Percentiles rank a stretch among this genome's conserved stretches.
Evolutionary conservation across 2,888 invertebrate genomes (phyloP).

Genomic region (Cephus runcator): DNA sequence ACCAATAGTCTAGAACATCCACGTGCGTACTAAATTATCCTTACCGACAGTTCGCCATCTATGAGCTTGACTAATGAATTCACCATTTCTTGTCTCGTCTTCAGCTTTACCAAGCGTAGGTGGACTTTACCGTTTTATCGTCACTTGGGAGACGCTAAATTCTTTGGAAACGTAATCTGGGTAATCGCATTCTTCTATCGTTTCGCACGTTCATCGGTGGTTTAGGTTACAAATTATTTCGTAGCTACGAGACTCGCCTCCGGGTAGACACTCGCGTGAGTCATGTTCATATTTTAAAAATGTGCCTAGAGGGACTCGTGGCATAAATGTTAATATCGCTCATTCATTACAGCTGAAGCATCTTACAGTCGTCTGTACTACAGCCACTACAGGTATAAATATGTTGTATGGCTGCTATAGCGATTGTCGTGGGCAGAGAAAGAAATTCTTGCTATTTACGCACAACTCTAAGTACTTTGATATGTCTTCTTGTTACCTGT

Average conservation of each 20-base stretch:
- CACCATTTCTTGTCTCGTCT: neutral
- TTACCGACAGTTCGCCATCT: neutral
- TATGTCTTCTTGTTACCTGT: neutral
- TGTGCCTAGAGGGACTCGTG: neutral
- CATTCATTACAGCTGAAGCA: neutral
- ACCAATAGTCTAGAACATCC: neutral
- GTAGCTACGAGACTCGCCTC: neutral
- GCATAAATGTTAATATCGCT: constrained; percentile 7
- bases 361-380: neutral
- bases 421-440: neutral
- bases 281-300: constrained; percentile 3
- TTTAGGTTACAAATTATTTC: neutral
- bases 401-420: neutral
- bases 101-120: neutral
- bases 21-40: neutral
- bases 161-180: neutral
- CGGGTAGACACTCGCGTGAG: neutral
- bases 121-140: neutral
- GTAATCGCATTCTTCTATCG: neutral
- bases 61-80: neutral
- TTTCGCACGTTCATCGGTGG: neutral
- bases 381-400: neutral
- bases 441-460: neutral
- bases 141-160: neutral
- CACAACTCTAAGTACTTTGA: neutral